Percentiles rank a stretch among this genome's conserved stretches.
phyloP scores from a whole-genome alignment of 2,888 invertebrate genomes.

The Neoaliturus tenellus region DNA sequence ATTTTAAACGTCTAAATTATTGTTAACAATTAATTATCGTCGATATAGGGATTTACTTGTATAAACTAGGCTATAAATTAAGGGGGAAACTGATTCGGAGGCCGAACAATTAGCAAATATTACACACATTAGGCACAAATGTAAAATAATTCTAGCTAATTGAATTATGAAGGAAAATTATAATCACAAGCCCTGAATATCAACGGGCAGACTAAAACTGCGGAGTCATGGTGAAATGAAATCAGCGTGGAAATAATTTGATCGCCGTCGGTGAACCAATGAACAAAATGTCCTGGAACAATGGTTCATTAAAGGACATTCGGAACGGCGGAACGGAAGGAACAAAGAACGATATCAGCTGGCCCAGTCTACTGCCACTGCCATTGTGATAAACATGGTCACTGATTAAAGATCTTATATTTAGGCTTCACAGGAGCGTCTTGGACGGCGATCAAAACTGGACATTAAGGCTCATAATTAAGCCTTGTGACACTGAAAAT shows the following conservation, averaged over 20 bases:
- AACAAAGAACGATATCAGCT: constrained; percentile 36
- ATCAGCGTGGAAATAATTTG: neutral
- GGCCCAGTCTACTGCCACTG: neutral
- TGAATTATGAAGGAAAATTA: too few relatives aligned
- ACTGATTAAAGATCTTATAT: constrained; percentile 1
- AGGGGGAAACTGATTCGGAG: too few relatives aligned
- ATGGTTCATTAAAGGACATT: constrained; percentile 42
- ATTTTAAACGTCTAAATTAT: too few relatives aligned
- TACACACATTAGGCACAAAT: too few relatives aligned
- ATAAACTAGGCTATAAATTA: too few relatives aligned
- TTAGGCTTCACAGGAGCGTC: neutral
- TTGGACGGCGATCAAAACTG: neutral
- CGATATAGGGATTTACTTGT: too few relatives aligned
- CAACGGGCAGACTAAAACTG: too few relatives aligned
- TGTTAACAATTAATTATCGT: too few relatives aligned
- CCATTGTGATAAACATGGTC: constrained; percentile 7
- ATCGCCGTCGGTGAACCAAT: constrained; percentile 6
- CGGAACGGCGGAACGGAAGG: constrained; percentile 35
- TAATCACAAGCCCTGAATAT: too few relatives aligned
- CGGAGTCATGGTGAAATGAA: neutral
- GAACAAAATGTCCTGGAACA: constrained; percentile 24
- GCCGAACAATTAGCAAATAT: too few relatives aligned
- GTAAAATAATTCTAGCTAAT: too few relatives aligned
- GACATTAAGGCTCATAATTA: neutral
- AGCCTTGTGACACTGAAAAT: neutral